phyloP scores from a whole-genome alignment of 2,888 invertebrate species.

The Gandaritis pyraliata region DNA sequence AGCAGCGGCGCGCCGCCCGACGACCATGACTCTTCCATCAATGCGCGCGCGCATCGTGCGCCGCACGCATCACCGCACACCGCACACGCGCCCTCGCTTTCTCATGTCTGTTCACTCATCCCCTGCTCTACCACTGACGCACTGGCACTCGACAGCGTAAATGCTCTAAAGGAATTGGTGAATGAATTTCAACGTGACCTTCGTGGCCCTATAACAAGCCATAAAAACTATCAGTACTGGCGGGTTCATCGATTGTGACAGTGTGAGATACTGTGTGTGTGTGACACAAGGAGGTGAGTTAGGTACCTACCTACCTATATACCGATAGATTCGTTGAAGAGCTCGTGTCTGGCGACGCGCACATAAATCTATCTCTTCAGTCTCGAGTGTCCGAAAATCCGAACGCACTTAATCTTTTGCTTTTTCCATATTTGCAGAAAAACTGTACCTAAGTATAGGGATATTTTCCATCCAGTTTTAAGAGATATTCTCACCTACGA shows the following conservation, averaged over 20 bases:
- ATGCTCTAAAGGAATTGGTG: constrained; percentile 3
- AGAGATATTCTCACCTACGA: neutral
- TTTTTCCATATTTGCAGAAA: constrained; percentile 48
- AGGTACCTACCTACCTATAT: too few relatives aligned
- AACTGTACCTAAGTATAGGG: constrained; percentile 1
- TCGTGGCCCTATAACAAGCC: constrained; percentile 38
- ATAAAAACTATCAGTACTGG: constrained; percentile 40
- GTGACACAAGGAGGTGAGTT: constrained; percentile 28
- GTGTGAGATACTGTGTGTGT: constrained; percentile 36
- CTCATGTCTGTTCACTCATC: constrained; percentile 70
- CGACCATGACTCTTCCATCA: constrained; percentile 84
- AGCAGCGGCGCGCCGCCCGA: constrained; percentile 85
- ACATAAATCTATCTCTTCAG: constrained; percentile 61
- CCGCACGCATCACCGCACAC: constrained; percentile 70
- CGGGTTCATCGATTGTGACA: constrained; percentile 40
- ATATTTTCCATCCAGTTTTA: constrained; percentile 1
- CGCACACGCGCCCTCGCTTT: constrained; percentile 55
- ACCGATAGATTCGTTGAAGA: constrained; percentile 44
- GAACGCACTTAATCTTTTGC: constrained; percentile 59
- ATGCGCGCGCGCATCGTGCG: constrained; percentile 78
- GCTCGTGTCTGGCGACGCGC: constrained; percentile 52
- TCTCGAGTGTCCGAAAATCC: constrained; percentile 48
- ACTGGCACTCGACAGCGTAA: constrained; percentile 27
- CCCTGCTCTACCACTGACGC: constrained; percentile 42
- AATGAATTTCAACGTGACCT: constrained; percentile 24